Percentiles rank a stretch among this genome's conserved stretches.
Evolutionary conservation across 2,888 invertebrate species (phyloP).

Genomic region (Stenolophus ochropezus): DNA sequence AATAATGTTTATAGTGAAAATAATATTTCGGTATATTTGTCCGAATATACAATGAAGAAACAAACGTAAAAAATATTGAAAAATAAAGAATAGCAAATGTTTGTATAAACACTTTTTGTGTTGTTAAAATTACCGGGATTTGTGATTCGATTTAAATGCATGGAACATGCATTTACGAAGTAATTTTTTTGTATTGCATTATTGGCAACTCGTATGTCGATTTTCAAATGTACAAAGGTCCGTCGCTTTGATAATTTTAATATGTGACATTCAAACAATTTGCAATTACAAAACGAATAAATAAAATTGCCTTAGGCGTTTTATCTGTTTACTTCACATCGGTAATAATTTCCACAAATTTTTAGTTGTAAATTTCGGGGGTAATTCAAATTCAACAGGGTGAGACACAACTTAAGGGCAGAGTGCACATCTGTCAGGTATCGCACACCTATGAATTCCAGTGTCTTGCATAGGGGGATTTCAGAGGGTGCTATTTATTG

Average conservation of each 20-base stretch:
- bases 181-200: conserved; percentile 41
- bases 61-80: background rate
- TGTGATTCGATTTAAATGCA: background rate
- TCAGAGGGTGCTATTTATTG: background rate
- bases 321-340: background rate
- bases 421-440: conserved; percentile 70
- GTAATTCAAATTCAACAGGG: background rate
- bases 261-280: conserved; percentile 28
- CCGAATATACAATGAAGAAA: background rate
- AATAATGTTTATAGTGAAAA: no score
- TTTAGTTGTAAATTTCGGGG: background rate
- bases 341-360: conserved; percentile 6
- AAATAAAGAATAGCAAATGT: conserved; percentile 2
- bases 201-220: conserved; percentile 11
- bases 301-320: conserved; percentile 23
- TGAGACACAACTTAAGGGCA: conserved; percentile 65
- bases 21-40: no score
- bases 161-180: conserved; percentile 13
- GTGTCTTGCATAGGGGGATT: background rate
- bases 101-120: conserved; percentile 7
- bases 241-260: conserved; percentile 39
- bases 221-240: conserved; percentile 20
- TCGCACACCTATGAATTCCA: conserved; percentile 63
- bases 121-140: conserved; percentile 1
- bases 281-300: conserved; percentile 41